Conservation (phyloP, 2,113 vertebrate genomes). For the Glaucidium brasilianum region DNA sequence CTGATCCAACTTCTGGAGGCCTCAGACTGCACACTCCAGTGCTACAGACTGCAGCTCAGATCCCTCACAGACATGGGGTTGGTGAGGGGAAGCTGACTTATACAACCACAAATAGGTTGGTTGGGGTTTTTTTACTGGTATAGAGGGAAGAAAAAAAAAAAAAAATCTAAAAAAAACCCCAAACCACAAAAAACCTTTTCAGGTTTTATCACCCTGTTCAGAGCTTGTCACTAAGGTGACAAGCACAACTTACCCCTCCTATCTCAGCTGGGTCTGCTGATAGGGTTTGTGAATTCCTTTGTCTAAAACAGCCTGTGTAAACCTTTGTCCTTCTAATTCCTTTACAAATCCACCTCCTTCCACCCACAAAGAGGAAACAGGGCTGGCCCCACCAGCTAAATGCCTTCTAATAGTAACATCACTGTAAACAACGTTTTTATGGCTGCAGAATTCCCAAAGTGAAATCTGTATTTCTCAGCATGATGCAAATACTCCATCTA, state of each 20-base stretch:
- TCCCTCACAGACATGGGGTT: accelerated
- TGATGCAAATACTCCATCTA: neutral
- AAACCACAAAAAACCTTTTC: neutral
- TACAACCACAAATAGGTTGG: accelerated
- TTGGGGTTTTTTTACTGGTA: neutral
- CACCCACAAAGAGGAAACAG: neutral
- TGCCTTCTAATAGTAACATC: neutral
- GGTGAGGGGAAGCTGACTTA: neutral
- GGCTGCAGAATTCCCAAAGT: neutral
- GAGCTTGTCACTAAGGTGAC: neutral
- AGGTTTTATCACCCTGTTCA: neutral
- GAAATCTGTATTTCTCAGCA: neutral
- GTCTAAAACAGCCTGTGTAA: neutral
- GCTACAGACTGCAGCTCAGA: neutral
- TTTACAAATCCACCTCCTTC: neutral
- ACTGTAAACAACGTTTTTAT: neutral
- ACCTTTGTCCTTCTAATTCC: neutral
- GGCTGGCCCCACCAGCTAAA: neutral
- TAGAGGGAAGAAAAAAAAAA: too few species aligned
- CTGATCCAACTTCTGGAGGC: neutral
- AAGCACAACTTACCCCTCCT: neutral
- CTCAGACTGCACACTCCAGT: neutral
- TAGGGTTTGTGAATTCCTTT: neutral
- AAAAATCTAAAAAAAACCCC: too few species aligned
- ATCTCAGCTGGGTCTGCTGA: neutral